A percentile compares a stretch with the other conserved stretches of the same genome.
phyloP scores from a whole-genome alignment of 1,140 invertebrate genomes.

The Vollenhovia emeryi region DNA sequence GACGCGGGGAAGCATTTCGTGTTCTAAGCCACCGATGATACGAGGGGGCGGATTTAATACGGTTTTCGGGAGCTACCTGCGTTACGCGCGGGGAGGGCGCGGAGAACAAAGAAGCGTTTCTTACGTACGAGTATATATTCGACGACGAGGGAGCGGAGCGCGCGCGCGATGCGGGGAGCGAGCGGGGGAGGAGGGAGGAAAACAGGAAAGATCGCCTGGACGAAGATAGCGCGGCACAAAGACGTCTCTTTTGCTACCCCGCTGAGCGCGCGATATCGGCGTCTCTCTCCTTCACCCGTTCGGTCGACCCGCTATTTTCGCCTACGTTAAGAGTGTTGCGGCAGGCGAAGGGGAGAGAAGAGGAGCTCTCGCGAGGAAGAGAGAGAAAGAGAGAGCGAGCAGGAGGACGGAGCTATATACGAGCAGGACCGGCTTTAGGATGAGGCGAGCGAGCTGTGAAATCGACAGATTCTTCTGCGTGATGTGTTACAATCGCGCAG shows the following conservation, averaged over 20 bases:
- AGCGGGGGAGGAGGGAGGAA: neutral
- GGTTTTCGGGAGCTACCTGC: conserved; percentile 47
- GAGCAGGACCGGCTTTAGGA: conserved; percentile 38
- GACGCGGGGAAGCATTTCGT: neutral
- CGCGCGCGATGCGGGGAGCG: neutral
- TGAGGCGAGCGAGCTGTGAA: neutral
- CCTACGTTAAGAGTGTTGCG: conserved; percentile 26
- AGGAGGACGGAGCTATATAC: conserved; percentile 9
- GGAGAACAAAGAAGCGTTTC: conserved; percentile 53
- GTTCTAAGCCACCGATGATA: conserved; percentile 2
- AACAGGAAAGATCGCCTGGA: conserved; percentile 58
- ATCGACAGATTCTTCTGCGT: neutral
- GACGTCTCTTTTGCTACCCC: conserved; percentile 53
- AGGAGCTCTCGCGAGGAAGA: neutral
- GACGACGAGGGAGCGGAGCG: neutral
- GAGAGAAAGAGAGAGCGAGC: neutral
- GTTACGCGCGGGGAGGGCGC: conserved; percentile 14
- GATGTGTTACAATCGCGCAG: neutral
- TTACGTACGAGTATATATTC: conserved; percentile 25
- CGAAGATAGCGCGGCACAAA: conserved; percentile 48
- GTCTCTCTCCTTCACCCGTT: conserved; percentile 27
- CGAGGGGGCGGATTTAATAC: conserved; percentile 29
- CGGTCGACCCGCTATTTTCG: conserved; percentile 36
- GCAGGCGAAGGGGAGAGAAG: neutral
- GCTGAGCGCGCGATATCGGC: conserved; percentile 40